phyloP scores from a whole-genome alignment of 2,888 invertebrate species.

The Xylota segnis region DNA sequence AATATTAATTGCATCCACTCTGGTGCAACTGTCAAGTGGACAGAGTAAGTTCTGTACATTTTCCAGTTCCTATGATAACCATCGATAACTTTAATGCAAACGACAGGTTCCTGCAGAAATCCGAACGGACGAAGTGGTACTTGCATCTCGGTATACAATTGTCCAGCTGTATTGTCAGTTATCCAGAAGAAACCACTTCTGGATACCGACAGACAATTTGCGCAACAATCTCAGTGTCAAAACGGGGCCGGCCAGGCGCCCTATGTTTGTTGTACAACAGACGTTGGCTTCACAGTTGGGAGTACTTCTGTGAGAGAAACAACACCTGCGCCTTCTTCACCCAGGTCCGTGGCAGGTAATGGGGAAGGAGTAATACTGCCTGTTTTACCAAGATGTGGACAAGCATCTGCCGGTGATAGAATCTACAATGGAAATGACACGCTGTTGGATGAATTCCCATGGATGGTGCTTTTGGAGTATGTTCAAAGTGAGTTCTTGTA shows the following conservation, averaged over 20 bases:
- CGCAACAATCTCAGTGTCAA: slow-evolving; percentile 80
- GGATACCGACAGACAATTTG: slow-evolving; percentile 78
- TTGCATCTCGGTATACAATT: slow-evolving; percentile 82
- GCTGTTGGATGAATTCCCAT: slow-evolving; percentile 88
- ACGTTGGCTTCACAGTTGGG: slow-evolving; percentile 75
- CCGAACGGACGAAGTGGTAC: slow-evolving; percentile 81
- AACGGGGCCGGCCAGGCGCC: slow-evolving; percentile 80
- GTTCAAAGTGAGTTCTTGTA: slow-evolving; percentile 86
- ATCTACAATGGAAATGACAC: slow-evolving; percentile 88
- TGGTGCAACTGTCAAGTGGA: slow-evolving; percentile 47
- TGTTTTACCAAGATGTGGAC: slow-evolving; percentile 81
- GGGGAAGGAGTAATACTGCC: slow-evolving; percentile 80
- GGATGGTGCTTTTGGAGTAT: slow-evolving; percentile 88
- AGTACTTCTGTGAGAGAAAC: slow-evolving; percentile 26
- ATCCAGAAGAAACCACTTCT: slow-evolving; percentile 77
- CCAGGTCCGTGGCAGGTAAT: slow-evolving; percentile 47
- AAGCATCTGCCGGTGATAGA: slow-evolving; percentile 83
- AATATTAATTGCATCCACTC: slow-evolving; percentile 28
- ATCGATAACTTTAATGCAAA: slow-evolving; percentile 10
- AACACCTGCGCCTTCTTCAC: slow-evolving; percentile 28
- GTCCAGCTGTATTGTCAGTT: slow-evolving; percentile 79
- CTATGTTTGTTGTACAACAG: slow-evolving; percentile 81
- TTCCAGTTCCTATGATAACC: not conserved
- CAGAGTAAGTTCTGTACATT: slow-evolving; percentile 50
- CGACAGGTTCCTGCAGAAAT: slow-evolving; percentile 85